Evolutionary conservation across 2,888 invertebrate genomes (phyloP).

Genomic region (Atethmia centrago): DNA sequence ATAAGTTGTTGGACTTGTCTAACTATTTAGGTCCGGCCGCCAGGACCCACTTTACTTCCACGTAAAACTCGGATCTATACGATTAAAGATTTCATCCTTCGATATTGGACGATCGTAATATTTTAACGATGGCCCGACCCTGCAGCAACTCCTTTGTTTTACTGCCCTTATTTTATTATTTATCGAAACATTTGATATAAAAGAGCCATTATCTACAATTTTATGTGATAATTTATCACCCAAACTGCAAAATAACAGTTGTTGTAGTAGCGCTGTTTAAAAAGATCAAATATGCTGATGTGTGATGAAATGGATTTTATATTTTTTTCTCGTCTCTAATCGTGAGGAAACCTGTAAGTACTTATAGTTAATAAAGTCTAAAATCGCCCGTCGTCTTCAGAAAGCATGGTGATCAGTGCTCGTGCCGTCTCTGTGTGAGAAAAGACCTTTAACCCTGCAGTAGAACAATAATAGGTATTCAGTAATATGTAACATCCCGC

Average conservation of each 20-base stretch:
- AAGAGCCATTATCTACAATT: constrained; percentile 84
- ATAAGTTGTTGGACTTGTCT: constrained; percentile 78
- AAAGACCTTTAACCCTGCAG: too few relatives aligned
- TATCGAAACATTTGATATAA: constrained; percentile 88
- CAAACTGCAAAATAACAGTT: constrained; percentile 72
- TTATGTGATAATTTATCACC: constrained; percentile 84
- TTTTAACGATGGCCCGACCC: constrained; percentile 86
- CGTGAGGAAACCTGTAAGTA: too few relatives aligned
- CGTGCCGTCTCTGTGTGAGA: not conserved
- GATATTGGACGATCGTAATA: constrained; percentile 89
- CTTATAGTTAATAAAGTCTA: too few relatives aligned
- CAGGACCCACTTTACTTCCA: constrained; percentile 76
- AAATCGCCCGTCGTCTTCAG: too few relatives aligned
- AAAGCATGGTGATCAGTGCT: not conserved
- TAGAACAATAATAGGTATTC: not conserved
- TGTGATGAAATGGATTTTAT: not conserved
- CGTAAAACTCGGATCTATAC: constrained; percentile 81
- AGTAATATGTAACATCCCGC: too few relatives aligned
- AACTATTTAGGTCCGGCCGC: constrained; percentile 76
- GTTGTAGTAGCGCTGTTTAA: constrained; percentile 56
- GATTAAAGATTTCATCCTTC: constrained; percentile 88
- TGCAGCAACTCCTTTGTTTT: constrained; percentile 85
- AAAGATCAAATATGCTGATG: constrained; percentile 24
- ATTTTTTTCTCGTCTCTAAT: not conserved
- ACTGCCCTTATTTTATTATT: constrained; percentile 88